phyloP scores from a whole-genome alignment of 1,140 invertebrate genomes.

The Trichomalopsis sarcophagae region DNA sequence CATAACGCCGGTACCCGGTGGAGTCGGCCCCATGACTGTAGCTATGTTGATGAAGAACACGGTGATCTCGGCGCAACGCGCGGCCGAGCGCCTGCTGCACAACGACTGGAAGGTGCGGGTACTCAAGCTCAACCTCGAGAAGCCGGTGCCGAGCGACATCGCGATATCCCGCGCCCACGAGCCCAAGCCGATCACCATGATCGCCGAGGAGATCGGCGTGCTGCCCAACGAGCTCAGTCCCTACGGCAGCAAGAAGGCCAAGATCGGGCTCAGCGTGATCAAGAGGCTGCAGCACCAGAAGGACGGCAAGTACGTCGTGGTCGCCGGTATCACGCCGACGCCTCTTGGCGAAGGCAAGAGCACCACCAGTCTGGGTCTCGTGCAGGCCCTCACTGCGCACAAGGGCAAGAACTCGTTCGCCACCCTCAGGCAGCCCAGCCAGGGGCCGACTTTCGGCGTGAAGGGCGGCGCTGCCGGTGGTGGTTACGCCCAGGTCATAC shows the following conservation, averaged over 20 bases:
- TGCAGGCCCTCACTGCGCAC: constrained; percentile 93
- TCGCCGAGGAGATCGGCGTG: constrained; percentile 92
- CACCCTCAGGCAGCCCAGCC: constrained; percentile 97
- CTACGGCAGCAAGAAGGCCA: constrained; percentile 97
- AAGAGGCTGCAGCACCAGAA: constrained; percentile 82
- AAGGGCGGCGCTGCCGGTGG: constrained; percentile 98
- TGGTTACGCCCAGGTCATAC: constrained; percentile 95
- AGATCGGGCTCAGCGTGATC: constrained; percentile 90
- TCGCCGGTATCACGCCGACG: constrained; percentile 97
- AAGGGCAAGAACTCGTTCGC: constrained; percentile 92
- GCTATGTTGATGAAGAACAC: constrained; percentile 99
- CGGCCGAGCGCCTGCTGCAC: constrained; percentile 76
- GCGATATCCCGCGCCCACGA: constrained; percentile 90
- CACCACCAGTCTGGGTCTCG: constrained; percentile 95
- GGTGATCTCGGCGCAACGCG: constrained; percentile 85
- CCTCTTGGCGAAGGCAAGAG: constrained; percentile 98
- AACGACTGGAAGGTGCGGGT: constrained; percentile 80
- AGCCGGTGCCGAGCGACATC: constrained; percentile 92
- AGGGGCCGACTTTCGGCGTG: constrained; percentile 99
- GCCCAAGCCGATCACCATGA: constrained; percentile 87
- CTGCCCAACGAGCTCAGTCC: constrained; percentile 87
- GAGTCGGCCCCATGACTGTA: constrained; percentile 99
- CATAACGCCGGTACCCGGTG: constrained; percentile 98
- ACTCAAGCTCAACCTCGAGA: constrained; percentile 77
- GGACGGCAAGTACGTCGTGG: constrained; percentile 95